These are phyloP conservation scores for Hydra vulgaris DNA, from an alignment of 30 jellyfish, hydroid and myxozoan genomes.

Conservation along the genomic window DNA sequence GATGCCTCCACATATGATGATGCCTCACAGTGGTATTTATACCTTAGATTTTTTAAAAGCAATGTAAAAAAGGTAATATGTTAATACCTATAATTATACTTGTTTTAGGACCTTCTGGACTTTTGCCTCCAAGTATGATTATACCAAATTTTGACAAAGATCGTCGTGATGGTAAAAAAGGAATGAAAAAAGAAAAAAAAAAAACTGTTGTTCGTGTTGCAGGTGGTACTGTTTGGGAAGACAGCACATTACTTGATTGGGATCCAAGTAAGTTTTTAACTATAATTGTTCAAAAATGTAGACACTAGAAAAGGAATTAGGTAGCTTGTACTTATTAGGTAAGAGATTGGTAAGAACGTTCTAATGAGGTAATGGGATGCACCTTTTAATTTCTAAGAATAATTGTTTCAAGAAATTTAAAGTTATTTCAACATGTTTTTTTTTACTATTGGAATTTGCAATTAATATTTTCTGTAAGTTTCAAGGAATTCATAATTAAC, in stretches of 20 bases:
- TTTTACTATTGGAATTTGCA: background rate
- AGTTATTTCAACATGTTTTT: background rate
- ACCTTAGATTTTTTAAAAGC: background rate
- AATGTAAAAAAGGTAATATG: too few species aligned
- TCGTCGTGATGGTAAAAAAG: background rate
- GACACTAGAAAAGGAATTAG: too few species aligned
- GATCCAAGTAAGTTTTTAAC: slow-evolving; percentile 59
- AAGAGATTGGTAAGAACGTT: too few species aligned
- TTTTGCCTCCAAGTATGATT: background rate
- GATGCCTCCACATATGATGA: slow-evolving; percentile 54
- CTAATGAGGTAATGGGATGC: background rate
- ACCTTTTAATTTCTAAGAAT: background rate
- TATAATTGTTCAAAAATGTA: background rate
- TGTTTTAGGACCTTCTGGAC: background rate
- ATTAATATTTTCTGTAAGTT: background rate
- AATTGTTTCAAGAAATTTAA: background rate
- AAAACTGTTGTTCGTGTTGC: slow-evolving; percentile 84
- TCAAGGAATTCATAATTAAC: background rate
- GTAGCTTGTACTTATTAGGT: too few species aligned
- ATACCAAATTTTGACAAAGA: background rate
- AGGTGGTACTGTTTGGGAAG: slow-evolving; percentile 98
- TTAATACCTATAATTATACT: too few species aligned
- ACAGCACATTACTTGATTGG: slow-evolving; percentile 71
- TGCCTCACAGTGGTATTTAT: slow-evolving; percentile 28
- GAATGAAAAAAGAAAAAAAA: slow-evolving; percentile 34